Evolutionary conservation across 2,797 vertebrate genomes (phyloP), one percentile per base, ranked within the genome.

Genomic region (Gambusia yucatana): DNA sequence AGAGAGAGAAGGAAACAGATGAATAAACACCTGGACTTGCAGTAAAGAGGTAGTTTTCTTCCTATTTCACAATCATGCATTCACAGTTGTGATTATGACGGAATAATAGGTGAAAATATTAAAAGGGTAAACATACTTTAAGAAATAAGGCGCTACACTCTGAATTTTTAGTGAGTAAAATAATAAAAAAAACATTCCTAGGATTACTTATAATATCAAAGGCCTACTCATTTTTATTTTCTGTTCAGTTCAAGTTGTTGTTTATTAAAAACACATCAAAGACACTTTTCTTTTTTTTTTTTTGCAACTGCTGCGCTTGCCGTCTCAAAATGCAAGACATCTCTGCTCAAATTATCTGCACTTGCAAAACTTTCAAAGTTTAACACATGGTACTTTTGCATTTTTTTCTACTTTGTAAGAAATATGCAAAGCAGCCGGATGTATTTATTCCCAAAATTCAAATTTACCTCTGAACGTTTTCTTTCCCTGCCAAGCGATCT

Each of bases 381-480:
- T 65, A 41, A 4, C 10, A 69, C 7, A 50, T 6, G 2, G 16
- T 30, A 44, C 20, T n/a, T 36, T 71, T 48, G 39, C 22, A 22
- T 28, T 72, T 69, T 52, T 41, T 30, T 43, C 33, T 13, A n/a
- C 10, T 50, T 61, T 30, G 39, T 33, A 44, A 43, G 20, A 33
- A 20, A 50, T 16, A 3, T 41, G 28, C 39, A 69, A 69, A 65
- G n/a, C 13, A 63, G 10, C 28, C 16, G 3, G 36, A 47, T 1
- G 46, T 48, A 41, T 72, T 50, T 8, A 78, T 33, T 30, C 6
- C 47, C 25, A 41, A 46, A 6, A 48, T 0, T 9, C 3, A 43
- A 28, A 46, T 72, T 84, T 96, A 99, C 98, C 97, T 97, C 93
- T 96, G 97, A 81, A 91, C 87, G 88, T 90, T 84, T 87, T 98